Base-by-base conservation (phyloP, 64 coral and sea anemone species). In the Porites australiensis region DNA sequence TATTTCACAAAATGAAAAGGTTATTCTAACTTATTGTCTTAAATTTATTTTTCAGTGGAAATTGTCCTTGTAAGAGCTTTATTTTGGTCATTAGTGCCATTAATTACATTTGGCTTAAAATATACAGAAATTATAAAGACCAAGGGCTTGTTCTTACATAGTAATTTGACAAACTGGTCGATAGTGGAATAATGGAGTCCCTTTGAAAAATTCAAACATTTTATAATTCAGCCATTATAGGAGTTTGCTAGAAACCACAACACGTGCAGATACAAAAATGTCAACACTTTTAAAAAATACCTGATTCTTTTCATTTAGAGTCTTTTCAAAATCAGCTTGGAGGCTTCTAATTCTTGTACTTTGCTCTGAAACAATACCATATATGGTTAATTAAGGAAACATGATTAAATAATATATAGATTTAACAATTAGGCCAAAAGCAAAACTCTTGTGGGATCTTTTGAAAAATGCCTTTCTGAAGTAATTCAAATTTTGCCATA, bases 271-370 rank as follows among this genome's bases (percentile, higher is more conserved):
- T 50, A 13, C 57, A 3, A 47, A 16, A 19, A 2, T 52, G 5
- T 2, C 18, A 49, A 50, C 45, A 6, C 49, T 63, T 85, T 18
- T 8, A 46, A 75, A 16, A 8, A 84, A 86, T 94, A 97, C 95
- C 91, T 97, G 92, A 53, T 92, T 70, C 75, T 91, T 97, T 79
- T 97, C 91, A 50, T 94, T 79, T 13, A 97, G 87, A 44, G 88
- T 71, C 51, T 91, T 97, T 74, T 90, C 92, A 91, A 94, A 92
- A n/a, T 97, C 95, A 77, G 22, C 81, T 64, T 93, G 93, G 37
- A 97, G 79, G 49, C 73, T 70, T 68, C 67, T 70, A 45, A 86
- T 54, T 78, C 79, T 87, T 82, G 75, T 82, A 15, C 77, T 82
- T 49, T 93, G 91, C 8, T 97, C 95, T 97, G 64, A 11, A 74